Evolutionary conservation across 2,113 vertebrate species (phyloP), one percentile per base, ranked within the genome.

Genomic region (Rousettus leschenaultii): DNA sequence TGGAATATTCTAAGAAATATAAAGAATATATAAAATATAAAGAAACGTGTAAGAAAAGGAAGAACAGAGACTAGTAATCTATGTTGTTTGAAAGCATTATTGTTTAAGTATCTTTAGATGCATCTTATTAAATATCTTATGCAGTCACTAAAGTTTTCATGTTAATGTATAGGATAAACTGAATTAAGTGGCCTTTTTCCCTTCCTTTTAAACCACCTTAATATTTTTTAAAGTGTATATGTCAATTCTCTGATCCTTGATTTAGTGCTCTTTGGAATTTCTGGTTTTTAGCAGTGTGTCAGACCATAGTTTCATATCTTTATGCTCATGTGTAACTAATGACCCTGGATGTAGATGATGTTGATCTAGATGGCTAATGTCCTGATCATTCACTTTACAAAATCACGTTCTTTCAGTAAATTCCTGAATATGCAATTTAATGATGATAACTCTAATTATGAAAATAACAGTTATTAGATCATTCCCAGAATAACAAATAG

Each of bases 211-310:
- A 71, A 48, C 11, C 15, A 43, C 65, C 79, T 79, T 35, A 51
- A 61, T 21, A 38, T 43, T 82, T 59, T 80, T 16, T 22, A 80
- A 80, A 59, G 13, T 22, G 1, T 7, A 0, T n/a, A 7, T 53
- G 26, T 48, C 13, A 40, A 26, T 55, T 78, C 21, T 78, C 51
- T 59, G 78, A 80, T 61, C 9, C 15, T 61, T 53, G 16, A 57
- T 71, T 87, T 90, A 40, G n/a, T 86, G 83, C 24, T 88, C n/a
- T 82, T 70, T 93, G n/a, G 22, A 83, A 74, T 84, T 94, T 82
- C 35, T 95, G 3, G 2, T 78, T 77, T 88, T 8, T 65, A 28
- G 57, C 24, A n/a, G 28, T 38, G 5, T 88, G 11, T 45, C 18
- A 77, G 78, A 65, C 40, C 75, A 51, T 51, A 14, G 53, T 88